Evolutionary conservation across 2,888 invertebrate species (phyloP).

Genomic region (Cryptosula pallasiana): DNA sequence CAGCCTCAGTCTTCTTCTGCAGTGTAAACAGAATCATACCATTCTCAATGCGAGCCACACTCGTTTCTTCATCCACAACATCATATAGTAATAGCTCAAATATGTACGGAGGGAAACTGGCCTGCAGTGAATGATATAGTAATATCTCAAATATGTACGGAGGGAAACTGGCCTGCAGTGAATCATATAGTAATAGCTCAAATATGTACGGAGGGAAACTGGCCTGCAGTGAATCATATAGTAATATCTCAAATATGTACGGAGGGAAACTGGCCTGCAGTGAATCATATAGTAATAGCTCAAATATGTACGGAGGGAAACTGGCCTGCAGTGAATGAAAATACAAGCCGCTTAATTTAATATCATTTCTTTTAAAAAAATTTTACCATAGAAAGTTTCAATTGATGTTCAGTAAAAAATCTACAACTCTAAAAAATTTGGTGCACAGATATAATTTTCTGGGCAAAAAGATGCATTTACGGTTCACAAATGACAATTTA

Average conservation of each 20-base stretch:
- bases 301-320: conserved; percentile 69
- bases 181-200: conserved; percentile 63
- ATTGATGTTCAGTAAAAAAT: no score
- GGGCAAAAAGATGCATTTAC: no score
- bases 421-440: no score
- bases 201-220: conserved; percentile 69
- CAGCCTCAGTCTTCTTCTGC: conserved; percentile 58
- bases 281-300: conserved; percentile 62
- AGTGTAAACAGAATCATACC: conserved; percentile 65
- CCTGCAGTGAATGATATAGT: conserved; percentile 56
- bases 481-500: no score
- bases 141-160: conserved; percentile 73
- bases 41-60: conserved; percentile 64
- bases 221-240: conserved; percentile 59
- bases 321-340: conserved; percentile 62
- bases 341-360: no score
- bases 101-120: conserved; percentile 67
- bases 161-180: conserved; percentile 61
- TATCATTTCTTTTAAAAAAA: no score
- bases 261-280: conserved; percentile 64
- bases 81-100: conserved; percentile 69
- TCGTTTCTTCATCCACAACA: conserved; percentile 61
- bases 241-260: conserved; percentile 70
- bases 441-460: no score
- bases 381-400: no score